phyloP scores from a whole-genome alignment of 2,113 vertebrate species.

The Actinemys pallida region DNA sequence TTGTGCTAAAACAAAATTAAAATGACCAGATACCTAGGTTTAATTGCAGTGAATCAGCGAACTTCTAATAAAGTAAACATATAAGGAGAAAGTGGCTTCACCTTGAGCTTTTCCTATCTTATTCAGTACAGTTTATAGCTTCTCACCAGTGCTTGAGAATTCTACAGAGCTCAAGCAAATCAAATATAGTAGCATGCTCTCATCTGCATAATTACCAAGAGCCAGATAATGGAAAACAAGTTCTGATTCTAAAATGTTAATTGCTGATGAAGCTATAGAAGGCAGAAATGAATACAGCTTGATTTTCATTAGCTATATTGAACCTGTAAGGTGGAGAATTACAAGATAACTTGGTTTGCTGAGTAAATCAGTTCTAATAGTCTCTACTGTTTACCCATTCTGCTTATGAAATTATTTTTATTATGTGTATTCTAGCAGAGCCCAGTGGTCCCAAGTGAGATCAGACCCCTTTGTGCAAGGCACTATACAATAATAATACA shows the following conservation, averaged over 20 bases:
- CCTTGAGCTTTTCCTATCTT: not conserved
- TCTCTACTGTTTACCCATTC: no score
- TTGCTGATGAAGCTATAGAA: rapidly evolving
- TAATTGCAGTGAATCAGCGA: not conserved
- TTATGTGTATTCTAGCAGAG: not conserved
- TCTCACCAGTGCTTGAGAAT: not conserved
- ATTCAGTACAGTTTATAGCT: not conserved
- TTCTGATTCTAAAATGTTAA: not conserved
- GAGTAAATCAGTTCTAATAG: not conserved
- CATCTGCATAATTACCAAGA: not conserved
- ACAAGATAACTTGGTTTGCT: not conserved
- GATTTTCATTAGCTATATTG: not conserved
- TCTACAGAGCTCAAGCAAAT: not conserved
- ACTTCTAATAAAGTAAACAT: not conserved
- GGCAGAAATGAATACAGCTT: not conserved
- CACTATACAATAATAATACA: not conserved
- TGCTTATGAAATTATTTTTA: not conserved
- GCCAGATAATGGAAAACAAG: not conserved
- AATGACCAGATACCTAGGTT: not conserved
- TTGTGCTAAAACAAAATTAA: not conserved
- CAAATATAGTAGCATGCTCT: not conserved
- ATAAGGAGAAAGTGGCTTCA: not conserved
- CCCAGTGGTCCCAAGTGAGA: not conserved
- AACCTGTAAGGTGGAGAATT: not conserved
- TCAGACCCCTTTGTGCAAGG: rapidly evolving